Conservation (phyloP, 2,797 vertebrate genomes). For the Apogon hyalosoma region DNA sequence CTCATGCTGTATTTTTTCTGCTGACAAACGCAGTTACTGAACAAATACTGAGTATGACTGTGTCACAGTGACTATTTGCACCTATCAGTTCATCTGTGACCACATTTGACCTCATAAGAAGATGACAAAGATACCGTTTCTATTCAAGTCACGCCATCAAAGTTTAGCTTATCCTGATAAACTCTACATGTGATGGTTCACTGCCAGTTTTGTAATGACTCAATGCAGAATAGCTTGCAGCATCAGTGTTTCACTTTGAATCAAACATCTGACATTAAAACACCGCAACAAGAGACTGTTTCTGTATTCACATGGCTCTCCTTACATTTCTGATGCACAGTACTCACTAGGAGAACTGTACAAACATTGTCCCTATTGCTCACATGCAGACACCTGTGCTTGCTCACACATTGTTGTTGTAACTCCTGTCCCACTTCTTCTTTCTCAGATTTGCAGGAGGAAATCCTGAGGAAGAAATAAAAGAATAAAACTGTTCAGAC, state of each 20-base stretch:
- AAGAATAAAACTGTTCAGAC: slow-evolving; percentile 51
- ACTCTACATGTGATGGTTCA: neutral
- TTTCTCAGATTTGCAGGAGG: slow-evolving; percentile 67
- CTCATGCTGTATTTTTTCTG: slow-evolving; percentile 15
- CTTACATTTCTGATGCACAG: slow-evolving; percentile 4
- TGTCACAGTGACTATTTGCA: neutral
- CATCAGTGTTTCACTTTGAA: slow-evolving; percentile 40
- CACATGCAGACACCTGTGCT: slow-evolving; percentile 25
- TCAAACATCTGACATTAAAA: slow-evolving; percentile 20
- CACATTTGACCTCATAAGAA: neutral
- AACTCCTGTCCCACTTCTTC: slow-evolving; percentile 58
- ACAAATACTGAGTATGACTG: slow-evolving; percentile 22
- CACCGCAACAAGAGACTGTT: neutral
- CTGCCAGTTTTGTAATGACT: slow-evolving; percentile 32
- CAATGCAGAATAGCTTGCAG: neutral
- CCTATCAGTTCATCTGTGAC: slow-evolving; percentile 16
- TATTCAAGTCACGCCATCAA: slow-evolving; percentile 29
- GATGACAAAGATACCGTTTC: slow-evolving; percentile 3
- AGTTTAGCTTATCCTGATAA: slow-evolving; percentile 26
- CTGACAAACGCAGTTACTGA: slow-evolving; percentile 42
- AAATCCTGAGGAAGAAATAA: slow-evolving; percentile 71
- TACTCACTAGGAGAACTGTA: slow-evolving; percentile 14
- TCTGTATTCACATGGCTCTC: slow-evolving; percentile 23
- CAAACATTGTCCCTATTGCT: slow-evolving; percentile 12
- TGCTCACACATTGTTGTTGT: slow-evolving; percentile 20